Conservation (phyloP, 2,113 vertebrate genomes). For the Copsychus sechellarum region DNA sequence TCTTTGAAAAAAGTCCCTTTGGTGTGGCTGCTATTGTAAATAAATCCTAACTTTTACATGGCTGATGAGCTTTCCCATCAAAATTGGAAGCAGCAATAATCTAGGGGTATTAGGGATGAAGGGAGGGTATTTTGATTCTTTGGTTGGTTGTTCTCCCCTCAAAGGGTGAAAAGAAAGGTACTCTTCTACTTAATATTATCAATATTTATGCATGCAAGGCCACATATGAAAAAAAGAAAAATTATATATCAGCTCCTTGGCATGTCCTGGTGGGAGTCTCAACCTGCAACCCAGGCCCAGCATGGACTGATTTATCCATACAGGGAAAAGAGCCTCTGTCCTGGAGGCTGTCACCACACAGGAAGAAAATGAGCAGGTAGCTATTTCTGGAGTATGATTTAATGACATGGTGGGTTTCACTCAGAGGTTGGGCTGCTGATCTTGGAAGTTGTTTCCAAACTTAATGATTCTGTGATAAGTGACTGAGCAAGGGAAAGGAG, state of each 20-base stretch:
- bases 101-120: neutral
- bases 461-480: neutral
- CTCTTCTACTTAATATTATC: neutral
- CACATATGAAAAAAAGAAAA: neutral
- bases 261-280: neutral
- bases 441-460: neutral
- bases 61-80: neutral
- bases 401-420: neutral
- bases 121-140: neutral
- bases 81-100: neutral
- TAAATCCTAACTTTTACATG: neutral
- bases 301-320: neutral
- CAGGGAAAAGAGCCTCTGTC: neutral
- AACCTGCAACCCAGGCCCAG: neutral
- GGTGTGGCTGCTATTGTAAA: neutral
- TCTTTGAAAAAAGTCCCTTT: neutral
- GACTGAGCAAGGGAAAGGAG: neutral
- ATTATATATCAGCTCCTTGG: neutral
- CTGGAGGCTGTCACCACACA: neutral
- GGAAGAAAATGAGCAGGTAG: neutral
- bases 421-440: neutral
- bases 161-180: neutral
- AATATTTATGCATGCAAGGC: neutral
- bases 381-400: neutral
- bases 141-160: neutral